phyloP scores from a whole-genome alignment of 2,113 vertebrate genomes.

The Hassar affinis region DNA sequence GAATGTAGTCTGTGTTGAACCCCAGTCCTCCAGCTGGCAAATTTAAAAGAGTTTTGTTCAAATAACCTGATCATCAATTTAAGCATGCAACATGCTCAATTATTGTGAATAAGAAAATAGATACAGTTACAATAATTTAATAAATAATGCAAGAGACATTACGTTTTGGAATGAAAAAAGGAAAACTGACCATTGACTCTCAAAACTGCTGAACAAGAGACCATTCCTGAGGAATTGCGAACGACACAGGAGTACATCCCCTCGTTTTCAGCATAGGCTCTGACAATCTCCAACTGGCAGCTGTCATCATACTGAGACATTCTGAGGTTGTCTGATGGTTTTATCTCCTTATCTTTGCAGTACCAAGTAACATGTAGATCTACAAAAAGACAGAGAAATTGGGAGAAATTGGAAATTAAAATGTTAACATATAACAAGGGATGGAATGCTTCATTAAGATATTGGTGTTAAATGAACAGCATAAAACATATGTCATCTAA shows the following conservation, averaged over 20 bases:
- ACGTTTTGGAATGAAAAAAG: neutral
- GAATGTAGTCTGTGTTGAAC: conserved; percentile 19
- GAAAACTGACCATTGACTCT: conserved; percentile 79
- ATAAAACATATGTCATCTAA: neutral
- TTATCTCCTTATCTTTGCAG: conserved; percentile 84
- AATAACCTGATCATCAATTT: neutral
- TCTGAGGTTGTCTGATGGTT: conserved; percentile 81
- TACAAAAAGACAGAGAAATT: conserved; percentile 56
- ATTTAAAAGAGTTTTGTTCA: neutral
- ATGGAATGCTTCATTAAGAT: neutral
- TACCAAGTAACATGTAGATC: conserved; percentile 91
- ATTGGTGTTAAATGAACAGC: neutral
- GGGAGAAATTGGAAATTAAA: neutral
- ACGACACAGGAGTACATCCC: conserved; percentile 88
- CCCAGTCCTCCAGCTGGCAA: neutral
- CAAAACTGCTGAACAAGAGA: conserved; percentile 82
- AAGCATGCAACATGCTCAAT: neutral
- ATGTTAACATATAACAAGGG: neutral
- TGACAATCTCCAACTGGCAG: conserved; percentile 85
- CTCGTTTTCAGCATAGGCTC: conserved; percentile 80
- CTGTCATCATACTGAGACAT: conserved; percentile 90
- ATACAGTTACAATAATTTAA: neutral
- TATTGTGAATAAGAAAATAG: neutral
- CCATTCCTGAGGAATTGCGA: conserved; percentile 86
- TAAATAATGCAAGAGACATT: neutral